Evolutionary conservation across 1,140 invertebrate species (phyloP), one percentile per base, ranked within the genome.

Genomic region (Monomorium pharaonis): DNA sequence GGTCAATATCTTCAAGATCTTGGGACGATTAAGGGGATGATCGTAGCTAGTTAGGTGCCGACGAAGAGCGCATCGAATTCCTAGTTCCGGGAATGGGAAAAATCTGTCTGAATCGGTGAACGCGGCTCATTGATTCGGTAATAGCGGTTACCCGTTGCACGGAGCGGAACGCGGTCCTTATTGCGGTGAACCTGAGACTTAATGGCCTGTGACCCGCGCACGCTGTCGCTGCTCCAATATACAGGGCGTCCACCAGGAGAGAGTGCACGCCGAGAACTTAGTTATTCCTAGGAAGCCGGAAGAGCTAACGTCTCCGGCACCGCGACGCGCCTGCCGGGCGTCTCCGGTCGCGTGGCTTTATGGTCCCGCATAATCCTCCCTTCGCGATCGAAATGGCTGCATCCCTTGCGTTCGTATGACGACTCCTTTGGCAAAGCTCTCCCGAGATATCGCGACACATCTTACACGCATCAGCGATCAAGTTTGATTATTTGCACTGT

Each of bases 281-380:
- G 93, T 95, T 94, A 93, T 93, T 93, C 91, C 88, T 86, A 67
- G 80, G 65, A 88, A 87, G 84, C 81, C 93, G 91, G 93, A 94
- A 94, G 91, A 93, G 77, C 90, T 88, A 92, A 93, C 90, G 93
- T 93, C 80, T 89, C 91, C 91, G 94, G 92, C 92, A 90, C 69
- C 86, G 90, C 90, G 92, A 92, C 92, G 91, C 91, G 94, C 92
- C 94, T 92, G 93, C 91, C 92, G 91, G 92, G 90, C 92, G 93
- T 94, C 93, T 94, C 94, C 92, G 94, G 93, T 94, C 94, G 92
- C 93, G 93, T 95, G 94, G 90, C 94, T 94, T 93, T 94, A 94
- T 92, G 86, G 91, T 91, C 89, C 86, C 89, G 89, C 90, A 91
- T 93, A 92, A 92, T 86, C 88, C 54, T 62, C 42, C 85, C 51